phyloP scores from a whole-genome alignment of 2,797 vertebrate genomes.

The Chanos chanos region DNA sequence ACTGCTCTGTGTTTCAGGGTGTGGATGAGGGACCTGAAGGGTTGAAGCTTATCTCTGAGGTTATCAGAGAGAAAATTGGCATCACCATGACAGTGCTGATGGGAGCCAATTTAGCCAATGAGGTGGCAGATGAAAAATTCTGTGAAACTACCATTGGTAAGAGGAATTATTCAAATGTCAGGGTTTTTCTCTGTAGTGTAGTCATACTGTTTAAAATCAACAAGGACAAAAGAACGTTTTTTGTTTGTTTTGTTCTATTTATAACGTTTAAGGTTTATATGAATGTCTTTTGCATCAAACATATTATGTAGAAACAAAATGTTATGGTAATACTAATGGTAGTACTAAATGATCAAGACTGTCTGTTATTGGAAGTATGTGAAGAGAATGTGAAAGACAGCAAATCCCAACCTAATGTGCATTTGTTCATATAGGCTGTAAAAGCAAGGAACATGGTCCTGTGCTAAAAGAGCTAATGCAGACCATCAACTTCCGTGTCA shows the following conservation, averaged over 20 bases:
- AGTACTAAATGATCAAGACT: too few species aligned
- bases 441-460: conserved; percentile 71
- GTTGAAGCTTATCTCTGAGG: conserved; percentile 91
- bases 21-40: conserved; percentile 89
- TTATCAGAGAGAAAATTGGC: conserved; percentile 81
- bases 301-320: too few species aligned
- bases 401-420: not conserved
- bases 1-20: conserved; percentile 67
- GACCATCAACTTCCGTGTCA: conserved; percentile 89
- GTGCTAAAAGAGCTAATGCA: conserved; percentile 92
- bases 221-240: too few species aligned
- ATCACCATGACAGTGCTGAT: conserved; percentile 91
- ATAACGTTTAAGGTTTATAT: too few species aligned
- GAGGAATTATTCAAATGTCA: not conserved
- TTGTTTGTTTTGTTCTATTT: too few species aligned
- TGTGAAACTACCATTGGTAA: conserved; percentile 96
- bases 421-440: conserved; percentile 73
- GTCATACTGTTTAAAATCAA: too few species aligned
- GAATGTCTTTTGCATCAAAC: too few species aligned
- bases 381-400: not conserved
- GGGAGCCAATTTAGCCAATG: conserved; percentile 94
- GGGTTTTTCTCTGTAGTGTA: not conserved
- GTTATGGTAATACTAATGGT: too few species aligned
- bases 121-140: conserved; percentile 95
- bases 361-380: too few species aligned